Conservation (phyloP, 2,113 vertebrate species). For the Acinonyx jubatus region DNA sequence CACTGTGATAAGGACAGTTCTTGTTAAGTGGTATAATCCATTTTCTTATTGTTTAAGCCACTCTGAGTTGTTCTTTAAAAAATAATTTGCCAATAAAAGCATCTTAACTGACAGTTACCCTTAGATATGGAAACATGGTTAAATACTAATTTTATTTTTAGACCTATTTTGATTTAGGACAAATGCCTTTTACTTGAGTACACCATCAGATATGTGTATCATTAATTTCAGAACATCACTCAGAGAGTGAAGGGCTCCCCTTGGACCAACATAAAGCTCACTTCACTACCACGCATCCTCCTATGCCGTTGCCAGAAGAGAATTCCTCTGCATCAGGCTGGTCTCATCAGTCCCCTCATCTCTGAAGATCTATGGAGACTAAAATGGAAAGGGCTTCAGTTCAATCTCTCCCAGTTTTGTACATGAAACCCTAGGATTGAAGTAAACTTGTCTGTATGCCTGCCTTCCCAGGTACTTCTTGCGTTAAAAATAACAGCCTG, state of each 20-base stretch:
- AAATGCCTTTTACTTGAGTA: conserved; percentile 18
- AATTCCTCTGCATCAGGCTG: background rate
- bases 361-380: background rate
- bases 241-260: background rate
- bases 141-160: conserved; percentile 56
- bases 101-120: conserved; percentile 40
- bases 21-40: background rate
- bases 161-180: conserved; percentile 19
- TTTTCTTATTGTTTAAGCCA: conserved; percentile 45
- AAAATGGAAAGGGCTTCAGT: background rate
- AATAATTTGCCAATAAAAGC: conserved; percentile 50
- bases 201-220: background rate
- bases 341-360: background rate
- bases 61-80: background rate
- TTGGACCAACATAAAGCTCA: background rate
- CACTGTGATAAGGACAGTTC: background rate
- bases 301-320: background rate
- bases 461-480: background rate
- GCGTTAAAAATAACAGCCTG: conserved; percentile 14
- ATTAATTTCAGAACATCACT: conserved; percentile 49
- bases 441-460: background rate
- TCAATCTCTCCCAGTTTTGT: background rate
- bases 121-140: conserved; percentile 21
- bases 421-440: background rate
- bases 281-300: background rate